These are phyloP conservation scores for Caracal caracal DNA, from an alignment of 2,113 vertebrate species.

Conservation along the genomic window DNA sequence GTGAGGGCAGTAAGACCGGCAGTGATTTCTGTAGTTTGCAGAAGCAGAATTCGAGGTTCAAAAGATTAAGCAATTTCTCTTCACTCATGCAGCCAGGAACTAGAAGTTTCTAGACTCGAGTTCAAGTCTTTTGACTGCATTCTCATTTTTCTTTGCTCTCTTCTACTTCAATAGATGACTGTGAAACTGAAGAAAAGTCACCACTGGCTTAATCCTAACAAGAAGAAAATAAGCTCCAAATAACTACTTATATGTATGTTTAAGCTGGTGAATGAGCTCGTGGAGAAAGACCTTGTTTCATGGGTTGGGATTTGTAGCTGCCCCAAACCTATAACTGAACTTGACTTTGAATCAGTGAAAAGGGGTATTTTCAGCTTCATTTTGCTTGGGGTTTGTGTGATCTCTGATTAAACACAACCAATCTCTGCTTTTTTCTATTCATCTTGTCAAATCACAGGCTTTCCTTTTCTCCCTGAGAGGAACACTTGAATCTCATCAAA, in stretches of 20 bases:
- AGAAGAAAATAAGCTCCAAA: neutral
- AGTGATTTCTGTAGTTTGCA: neutral
- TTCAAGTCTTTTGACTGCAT: neutral
- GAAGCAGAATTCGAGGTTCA: neutral
- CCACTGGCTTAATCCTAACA: neutral
- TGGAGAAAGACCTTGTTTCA: neutral
- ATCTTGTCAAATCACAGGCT: constrained; percentile 64
- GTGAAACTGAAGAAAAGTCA: neutral
- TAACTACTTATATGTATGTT: neutral
- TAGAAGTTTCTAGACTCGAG: neutral
- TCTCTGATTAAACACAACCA: constrained; percentile 56
- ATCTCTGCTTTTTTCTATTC: constrained; percentile 58
- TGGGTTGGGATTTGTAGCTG: constrained; percentile 2
- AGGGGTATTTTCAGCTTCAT: constrained; percentile 22
- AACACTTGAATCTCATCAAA: constrained; percentile 68
- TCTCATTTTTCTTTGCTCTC: neutral
- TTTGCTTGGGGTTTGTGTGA: constrained; percentile 67
- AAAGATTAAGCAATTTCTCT: neutral
- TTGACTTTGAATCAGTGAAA: constrained; percentile 57
- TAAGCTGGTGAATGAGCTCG: neutral
- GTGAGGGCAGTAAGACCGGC: neutral
- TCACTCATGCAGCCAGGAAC: neutral
- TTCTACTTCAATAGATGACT: neutral
- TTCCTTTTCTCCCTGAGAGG: constrained; percentile 42
- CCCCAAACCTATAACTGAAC: constrained; percentile 23